A percentile compares a stretch with the other conserved stretches of the same genome.
phyloP scores from a whole-genome alignment of 2,113 vertebrate genomes.

The Raja brachyura region DNA sequence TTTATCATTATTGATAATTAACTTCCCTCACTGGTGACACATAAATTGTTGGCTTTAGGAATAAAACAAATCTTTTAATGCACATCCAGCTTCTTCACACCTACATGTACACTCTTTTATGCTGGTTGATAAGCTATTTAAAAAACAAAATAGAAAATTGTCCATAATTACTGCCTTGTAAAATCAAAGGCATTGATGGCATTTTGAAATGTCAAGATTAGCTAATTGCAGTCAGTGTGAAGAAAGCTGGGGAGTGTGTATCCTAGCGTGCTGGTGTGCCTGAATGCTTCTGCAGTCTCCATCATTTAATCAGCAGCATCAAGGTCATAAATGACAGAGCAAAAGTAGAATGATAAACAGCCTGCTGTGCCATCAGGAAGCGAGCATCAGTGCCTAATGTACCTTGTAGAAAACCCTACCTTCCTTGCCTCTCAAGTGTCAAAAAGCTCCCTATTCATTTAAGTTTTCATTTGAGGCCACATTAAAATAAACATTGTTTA shows the following conservation, averaged over 20 bases:
- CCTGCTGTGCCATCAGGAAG: neutral
- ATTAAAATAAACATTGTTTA: slow-evolving; percentile 23
- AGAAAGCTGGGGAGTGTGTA: slow-evolving; percentile 19
- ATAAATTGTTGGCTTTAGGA: slow-evolving; percentile 32
- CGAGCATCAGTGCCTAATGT: neutral
- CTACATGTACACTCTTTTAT: slow-evolving; percentile 21
- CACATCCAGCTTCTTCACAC: slow-evolving; percentile 24
- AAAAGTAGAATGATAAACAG: slow-evolving; percentile 35
- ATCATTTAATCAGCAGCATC: slow-evolving; percentile 29
- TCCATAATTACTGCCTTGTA: slow-evolving; percentile 29
- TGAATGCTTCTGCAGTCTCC: slow-evolving; percentile 34
- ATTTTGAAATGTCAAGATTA: slow-evolving; percentile 37
- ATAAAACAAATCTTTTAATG: slow-evolving; percentile 20
- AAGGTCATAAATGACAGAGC: slow-evolving; percentile 13
- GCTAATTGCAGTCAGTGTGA: slow-evolving; percentile 14
- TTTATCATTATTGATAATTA: slow-evolving; percentile 23
- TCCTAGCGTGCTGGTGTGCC: slow-evolving; percentile 2
- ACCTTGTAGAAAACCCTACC: neutral
- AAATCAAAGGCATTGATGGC: slow-evolving; percentile 34
- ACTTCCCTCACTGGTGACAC: slow-evolving; percentile 13
- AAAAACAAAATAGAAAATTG: slow-evolving; percentile 30
- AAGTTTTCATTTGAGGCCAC: neutral
- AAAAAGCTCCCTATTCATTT: neutral
- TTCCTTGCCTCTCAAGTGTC: neutral
- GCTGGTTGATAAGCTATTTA: slow-evolving; percentile 21